Base-by-base conservation (phyloP, 2,888 invertebrate species). In the Aphrophora alni region DNA sequence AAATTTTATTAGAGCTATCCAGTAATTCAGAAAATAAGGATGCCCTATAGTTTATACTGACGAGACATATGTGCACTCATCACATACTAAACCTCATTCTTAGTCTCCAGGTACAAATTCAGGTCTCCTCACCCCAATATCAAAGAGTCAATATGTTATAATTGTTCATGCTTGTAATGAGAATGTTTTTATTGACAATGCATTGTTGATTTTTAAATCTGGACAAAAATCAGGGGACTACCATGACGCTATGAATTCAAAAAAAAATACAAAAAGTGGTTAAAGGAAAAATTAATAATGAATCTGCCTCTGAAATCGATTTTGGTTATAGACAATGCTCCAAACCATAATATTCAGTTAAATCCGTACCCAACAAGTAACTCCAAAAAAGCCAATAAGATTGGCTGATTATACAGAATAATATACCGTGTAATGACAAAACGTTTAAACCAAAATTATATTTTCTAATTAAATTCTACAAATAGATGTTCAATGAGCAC, bases 181-280 rank as follows among this genome's bases (percentile, higher is more conserved):
- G 51, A 44, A 28, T 17, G 51, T 27, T 21, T 75, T 75, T 51
- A 59, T 75, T 10, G n/a, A 8, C 21, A 26, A 51, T 26, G 51
- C 75, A 24, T 1, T 24, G n/a, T 51, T 75, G 17, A 75, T 75
- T n/a, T 75, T 75, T 51, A 44, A 75, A 75, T 75, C 75, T 44
- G 75, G 75, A 3, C 33, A 51, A 75, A 38, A 75, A 25, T 33
- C 24, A 51, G 24, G 51, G 5, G 38, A 44, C 26, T 75, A 75
- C 26, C 38, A 75, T 27, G 4, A 75, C 17, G 24, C 10, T 25
- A 75, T 44, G 51, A 75, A 75, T n/a, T n/a, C n/a, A n/a, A n/a
- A n/a, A n/a, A n/a, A 12, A 7, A 38, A 10, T 5, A n/a, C n/a
- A n/a, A n/a, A n/a, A n/a, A n/a, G n/a, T n/a, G n/a, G n/a, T n/a